phyloP scores from a whole-genome alignment of 2,888 invertebrate genomes.

The Nysson spinosus region DNA sequence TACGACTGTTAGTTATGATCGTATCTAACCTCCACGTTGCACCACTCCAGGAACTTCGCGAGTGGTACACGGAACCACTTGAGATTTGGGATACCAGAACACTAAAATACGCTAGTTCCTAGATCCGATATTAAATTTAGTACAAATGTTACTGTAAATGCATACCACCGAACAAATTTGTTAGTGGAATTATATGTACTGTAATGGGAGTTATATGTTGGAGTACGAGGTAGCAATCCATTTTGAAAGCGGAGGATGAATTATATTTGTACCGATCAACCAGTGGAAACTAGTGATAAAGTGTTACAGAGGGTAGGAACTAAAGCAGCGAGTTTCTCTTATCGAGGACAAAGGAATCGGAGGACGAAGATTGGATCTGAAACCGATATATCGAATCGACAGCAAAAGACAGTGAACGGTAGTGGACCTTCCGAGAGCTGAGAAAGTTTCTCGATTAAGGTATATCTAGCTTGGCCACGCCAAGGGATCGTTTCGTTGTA shows the following conservation, averaged over 20 bases:
- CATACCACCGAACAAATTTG: too few species aligned
- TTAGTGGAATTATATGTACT: too few species aligned
- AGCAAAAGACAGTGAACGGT: conserved; percentile 10
- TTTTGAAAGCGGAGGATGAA: too few species aligned
- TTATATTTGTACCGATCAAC: too few species aligned
- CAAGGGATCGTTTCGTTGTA: conserved; percentile 44
- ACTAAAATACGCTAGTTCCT: too few species aligned
- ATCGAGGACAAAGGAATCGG: conserved; percentile 27
- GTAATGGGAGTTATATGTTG: too few species aligned
- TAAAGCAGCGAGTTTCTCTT: conserved; percentile 4
- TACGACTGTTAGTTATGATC: conserved; percentile 29
- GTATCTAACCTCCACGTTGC: not conserved
- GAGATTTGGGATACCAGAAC: too few species aligned
- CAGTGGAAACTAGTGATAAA: too few species aligned
- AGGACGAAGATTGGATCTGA: conserved; percentile 36
- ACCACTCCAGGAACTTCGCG: not conserved
- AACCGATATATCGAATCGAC: conserved; percentile 36
- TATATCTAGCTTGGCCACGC: conserved; percentile 6
- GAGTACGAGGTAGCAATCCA: too few species aligned
- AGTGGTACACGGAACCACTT: not conserved
- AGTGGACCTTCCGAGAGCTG: conserved; percentile 5
- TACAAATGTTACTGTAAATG: too few species aligned
- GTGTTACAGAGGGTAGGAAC: not conserved
- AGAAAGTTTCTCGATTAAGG: conserved; percentile 52
- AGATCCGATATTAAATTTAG: too few species aligned